Evolutionary conservation across 92 coral and sea anemone genomes (phyloP).

Genomic region (Epizoanthus stellaris): DNA sequence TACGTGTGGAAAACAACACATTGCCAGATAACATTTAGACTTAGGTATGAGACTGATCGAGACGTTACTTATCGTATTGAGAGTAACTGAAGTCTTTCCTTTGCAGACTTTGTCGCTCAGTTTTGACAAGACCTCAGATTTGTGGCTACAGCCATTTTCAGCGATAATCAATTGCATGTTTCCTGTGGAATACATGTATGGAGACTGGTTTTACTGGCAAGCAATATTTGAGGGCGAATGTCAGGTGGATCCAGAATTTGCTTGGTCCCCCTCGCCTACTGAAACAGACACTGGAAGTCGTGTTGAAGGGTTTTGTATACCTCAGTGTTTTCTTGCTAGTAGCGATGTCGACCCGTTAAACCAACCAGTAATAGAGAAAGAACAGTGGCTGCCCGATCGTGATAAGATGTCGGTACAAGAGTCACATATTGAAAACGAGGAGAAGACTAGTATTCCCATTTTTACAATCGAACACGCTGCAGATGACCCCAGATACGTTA

Average conservation of each 20-base stretch:
- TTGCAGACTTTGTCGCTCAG: conserved; percentile 3
- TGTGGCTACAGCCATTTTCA: conserved; percentile 69
- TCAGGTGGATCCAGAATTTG: conserved; percentile 51
- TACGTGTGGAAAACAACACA: no score
- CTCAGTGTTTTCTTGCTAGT: conserved; percentile 55
- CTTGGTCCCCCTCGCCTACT: conserved; percentile 5
- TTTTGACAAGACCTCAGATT: conserved; percentile 58
- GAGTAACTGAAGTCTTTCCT: no score
- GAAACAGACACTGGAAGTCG: conserved; percentile 70
- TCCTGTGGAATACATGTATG: conserved; percentile 70
- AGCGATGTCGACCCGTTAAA: conserved; percentile 34
- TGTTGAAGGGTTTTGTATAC: conserved; percentile 80
- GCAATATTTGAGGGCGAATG: conserved; percentile 24
- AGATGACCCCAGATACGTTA: conserved; percentile 74
- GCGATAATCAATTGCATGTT: conserved; percentile 64
- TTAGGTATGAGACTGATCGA: no score
- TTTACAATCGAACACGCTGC: conserved; percentile 69
- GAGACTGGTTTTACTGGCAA: conserved; percentile 66
- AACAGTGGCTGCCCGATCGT: conserved; percentile 72
- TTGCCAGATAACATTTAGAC: no score
- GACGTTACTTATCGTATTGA: no score
- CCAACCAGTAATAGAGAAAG: conserved; percentile 18
- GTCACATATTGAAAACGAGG: conserved; percentile 47
- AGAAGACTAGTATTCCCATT: conserved; percentile 50
- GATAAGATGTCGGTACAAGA: conserved; percentile 59